Percentiles rank a stretch among this genome's conserved stretches.
Evolutionary conservation across 2,888 invertebrate species (phyloP).

Genomic region (Torymus auratus): DNA sequence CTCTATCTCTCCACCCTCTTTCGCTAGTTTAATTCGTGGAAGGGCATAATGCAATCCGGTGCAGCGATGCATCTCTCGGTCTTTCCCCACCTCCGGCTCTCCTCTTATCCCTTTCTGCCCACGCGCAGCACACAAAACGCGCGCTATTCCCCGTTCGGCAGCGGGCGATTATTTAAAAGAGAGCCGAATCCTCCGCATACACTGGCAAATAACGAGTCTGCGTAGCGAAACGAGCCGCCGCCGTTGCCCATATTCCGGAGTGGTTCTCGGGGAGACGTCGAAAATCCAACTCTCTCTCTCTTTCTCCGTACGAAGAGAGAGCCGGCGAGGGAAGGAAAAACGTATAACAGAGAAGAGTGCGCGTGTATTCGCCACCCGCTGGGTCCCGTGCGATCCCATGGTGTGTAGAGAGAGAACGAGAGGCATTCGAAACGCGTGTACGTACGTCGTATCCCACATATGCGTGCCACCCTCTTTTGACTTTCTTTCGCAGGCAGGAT

Average conservation of each 20-base stretch:
- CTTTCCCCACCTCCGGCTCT: too few species aligned
- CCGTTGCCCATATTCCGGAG: not conserved
- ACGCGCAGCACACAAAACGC: too few species aligned
- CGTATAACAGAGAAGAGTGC: constrained; percentile 2
- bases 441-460: not conserved
- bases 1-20: not conserved
- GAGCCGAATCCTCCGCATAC: not conserved
- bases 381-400: constrained; percentile 69
- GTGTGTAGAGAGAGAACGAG: constrained; percentile 40
- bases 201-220: constrained; percentile 3
- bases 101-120: too few species aligned
- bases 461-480: constrained; percentile 50
- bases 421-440: constrained; percentile 61
- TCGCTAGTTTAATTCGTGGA: not conserved
- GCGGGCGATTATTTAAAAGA: constrained; percentile 16
- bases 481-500: constrained; percentile 27
- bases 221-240: not conserved
- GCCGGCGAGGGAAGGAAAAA: constrained; percentile 54
- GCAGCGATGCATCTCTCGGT: not conserved
- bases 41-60: not conserved
- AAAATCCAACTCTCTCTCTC: too few species aligned
- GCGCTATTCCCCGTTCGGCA: not conserved
- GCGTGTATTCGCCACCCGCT: constrained; percentile 71
- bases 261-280: not conserved
- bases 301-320: not conserved